A percentile compares a stretch with the other conserved stretches of the same genome.
Evolutionary conservation across 2,113 vertebrate species (phyloP).

Genomic region (Myotis davidii): DNA sequence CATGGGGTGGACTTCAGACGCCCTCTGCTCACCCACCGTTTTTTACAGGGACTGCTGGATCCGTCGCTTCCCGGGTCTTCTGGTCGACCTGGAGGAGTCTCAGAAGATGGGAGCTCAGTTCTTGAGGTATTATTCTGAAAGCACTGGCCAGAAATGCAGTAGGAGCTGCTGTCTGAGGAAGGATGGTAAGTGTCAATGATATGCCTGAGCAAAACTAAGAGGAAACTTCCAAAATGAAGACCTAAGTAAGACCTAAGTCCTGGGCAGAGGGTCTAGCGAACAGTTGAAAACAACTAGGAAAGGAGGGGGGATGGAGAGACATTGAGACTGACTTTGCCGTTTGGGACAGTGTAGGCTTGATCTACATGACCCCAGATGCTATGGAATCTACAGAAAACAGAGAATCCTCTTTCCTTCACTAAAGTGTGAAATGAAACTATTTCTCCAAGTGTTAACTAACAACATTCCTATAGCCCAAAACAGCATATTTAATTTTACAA

Average conservation of each 20-base stretch:
- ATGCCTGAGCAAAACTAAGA: not conserved
- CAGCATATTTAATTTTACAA: not conserved
- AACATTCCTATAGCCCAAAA: not conserved
- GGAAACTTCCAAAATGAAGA: not conserved
- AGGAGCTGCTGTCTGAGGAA: constrained; percentile 90
- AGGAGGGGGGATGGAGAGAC: not conserved
- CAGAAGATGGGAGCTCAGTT: constrained; percentile 91
- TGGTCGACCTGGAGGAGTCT: constrained; percentile 90
- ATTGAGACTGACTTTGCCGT: not conserved
- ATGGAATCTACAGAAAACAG: not conserved
- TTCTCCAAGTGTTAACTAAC: not conserved
- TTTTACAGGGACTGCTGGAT: constrained; percentile 97
- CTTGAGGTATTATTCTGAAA: constrained; percentile 87
- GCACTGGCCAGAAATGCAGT: constrained; percentile 90
- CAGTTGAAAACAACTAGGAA: not conserved
- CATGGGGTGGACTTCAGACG: constrained; percentile 73
- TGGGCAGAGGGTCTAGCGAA: not conserved
- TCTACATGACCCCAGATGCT: not conserved
- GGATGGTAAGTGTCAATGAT: constrained; percentile 79
- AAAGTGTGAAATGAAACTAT: not conserved
- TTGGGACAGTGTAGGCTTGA: not conserved
- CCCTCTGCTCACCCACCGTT: constrained; percentile 89
- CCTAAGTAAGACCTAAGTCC: not conserved
- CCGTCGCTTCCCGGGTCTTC: constrained; percentile 91
- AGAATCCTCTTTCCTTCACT: not conserved